These are phyloP conservation scores for Gorsachius magnificus DNA, from an alignment of 2,797 vertebrate genomes.

Conservation along the genomic window DNA sequence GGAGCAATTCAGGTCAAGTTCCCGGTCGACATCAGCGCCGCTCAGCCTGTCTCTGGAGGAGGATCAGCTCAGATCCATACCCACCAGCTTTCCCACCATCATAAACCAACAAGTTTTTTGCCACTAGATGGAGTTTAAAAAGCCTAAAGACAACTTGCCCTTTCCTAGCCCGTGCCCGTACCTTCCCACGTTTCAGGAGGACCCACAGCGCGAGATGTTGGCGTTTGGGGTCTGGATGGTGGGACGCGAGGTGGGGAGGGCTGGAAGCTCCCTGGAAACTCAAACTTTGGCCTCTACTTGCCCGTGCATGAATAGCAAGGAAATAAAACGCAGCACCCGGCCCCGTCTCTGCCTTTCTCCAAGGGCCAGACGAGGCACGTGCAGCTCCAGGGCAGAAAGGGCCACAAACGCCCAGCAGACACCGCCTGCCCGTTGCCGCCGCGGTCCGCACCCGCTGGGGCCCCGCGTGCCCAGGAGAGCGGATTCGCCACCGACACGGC, in stretches of 20 bases:
- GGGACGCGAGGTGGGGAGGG: fast-evolving
- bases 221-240: fast-evolving
- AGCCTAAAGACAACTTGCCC: background rate
- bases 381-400: fast-evolving
- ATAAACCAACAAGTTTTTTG: background rate
- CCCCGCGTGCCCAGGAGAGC: fast-evolving
- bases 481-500: fast-evolving
- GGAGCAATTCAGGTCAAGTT: background rate
- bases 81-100: background rate
- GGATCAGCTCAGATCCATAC: background rate
- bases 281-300: background rate
- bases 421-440: fast-evolving
- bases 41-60: fast-evolving
- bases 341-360: background rate
- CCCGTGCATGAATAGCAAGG: background rate
- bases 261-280: background rate
- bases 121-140: constrained; percentile 11
- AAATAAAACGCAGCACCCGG: background rate
- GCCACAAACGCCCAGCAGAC: background rate
- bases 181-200: background rate
- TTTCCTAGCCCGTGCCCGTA: background rate
- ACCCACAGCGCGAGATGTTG: fast-evolving
- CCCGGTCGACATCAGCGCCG: background rate
- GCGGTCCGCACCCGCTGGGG: no score
- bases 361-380: fast-evolving